Evolutionary conservation across 2,888 invertebrate genomes (phyloP).

Genomic region (Acronicta leporina): DNA sequence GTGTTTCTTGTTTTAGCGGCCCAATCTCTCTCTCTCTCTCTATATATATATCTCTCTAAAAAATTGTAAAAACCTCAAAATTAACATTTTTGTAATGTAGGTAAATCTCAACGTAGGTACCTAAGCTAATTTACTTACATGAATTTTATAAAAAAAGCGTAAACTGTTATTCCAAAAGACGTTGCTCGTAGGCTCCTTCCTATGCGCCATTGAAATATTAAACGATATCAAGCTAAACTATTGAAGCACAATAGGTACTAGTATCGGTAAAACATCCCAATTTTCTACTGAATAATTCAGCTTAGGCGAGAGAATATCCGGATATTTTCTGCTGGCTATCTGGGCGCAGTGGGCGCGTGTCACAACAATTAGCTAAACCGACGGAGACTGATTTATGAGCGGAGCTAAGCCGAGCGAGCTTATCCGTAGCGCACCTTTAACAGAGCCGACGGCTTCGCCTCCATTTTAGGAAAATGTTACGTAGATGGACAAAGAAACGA

Average conservation of each 20-base stretch:
- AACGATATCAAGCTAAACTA: neutral
- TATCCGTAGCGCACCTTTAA: slow-evolving; percentile 44
- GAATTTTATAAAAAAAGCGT: too few relatives aligned
- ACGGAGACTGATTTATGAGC: slow-evolving; percentile 64
- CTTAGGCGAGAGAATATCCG: slow-evolving; percentile 16
- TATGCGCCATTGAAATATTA: too few relatives aligned
- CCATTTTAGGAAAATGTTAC: slow-evolving; percentile 27
- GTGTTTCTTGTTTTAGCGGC: too few relatives aligned
- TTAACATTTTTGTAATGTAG: too few relatives aligned
- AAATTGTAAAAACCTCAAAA: too few relatives aligned
- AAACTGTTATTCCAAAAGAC: too few relatives aligned
- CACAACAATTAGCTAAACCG: slow-evolving; percentile 65
- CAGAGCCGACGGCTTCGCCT: slow-evolving; percentile 28
- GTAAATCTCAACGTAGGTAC: too few relatives aligned
- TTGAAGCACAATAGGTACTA: slow-evolving; percentile 1
- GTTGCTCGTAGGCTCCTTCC: too few relatives aligned
- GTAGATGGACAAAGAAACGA: neutral
- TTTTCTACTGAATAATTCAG: slow-evolving; percentile 35
- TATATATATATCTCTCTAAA: too few relatives aligned
- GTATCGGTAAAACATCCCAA: slow-evolving; percentile 4
- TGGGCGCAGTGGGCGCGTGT: slow-evolving; percentile 45
- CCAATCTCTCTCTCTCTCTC: too few relatives aligned
- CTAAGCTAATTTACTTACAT: too few relatives aligned
- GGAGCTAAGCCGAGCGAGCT: slow-evolving; percentile 56
- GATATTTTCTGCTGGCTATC: slow-evolving; percentile 34